Evolutionary conservation across 2,113 vertebrate species (phyloP).

Genomic region (Phainopepla nitens): DNA sequence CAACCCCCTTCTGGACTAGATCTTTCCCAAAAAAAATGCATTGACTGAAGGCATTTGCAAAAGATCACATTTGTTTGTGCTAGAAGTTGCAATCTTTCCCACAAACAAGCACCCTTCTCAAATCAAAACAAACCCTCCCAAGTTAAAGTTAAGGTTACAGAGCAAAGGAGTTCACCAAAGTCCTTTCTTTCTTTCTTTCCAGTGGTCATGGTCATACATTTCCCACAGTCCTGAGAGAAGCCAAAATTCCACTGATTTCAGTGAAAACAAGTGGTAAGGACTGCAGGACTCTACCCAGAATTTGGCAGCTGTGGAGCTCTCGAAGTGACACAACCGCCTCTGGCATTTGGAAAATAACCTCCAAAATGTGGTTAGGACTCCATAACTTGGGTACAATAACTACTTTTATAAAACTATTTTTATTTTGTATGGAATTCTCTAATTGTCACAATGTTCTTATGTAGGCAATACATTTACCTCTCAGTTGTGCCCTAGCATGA

Average conservation of each 20-base stretch:
- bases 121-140: neutral
- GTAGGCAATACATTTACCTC: neutral
- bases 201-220: accelerated
- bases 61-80: neutral
- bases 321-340: neutral
- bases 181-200: neutral
- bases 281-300: neutral
- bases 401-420: neutral
- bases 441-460: neutral
- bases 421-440: neutral
- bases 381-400: neutral
- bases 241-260: neutral
- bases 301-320: neutral
- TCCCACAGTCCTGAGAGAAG: accelerated
- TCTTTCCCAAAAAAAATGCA: neutral
- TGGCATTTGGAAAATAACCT: neutral
- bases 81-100: neutral
- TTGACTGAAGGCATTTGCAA: neutral
- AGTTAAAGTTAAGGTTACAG: neutral
- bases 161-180: neutral
- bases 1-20: neutral
- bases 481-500: neutral
- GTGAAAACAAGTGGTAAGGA: neutral
- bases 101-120: neutral
- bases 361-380: neutral